Evolutionary conservation across 2,113 vertebrate genomes (phyloP).

Genomic region (Myrmecobius fasciatus): DNA sequence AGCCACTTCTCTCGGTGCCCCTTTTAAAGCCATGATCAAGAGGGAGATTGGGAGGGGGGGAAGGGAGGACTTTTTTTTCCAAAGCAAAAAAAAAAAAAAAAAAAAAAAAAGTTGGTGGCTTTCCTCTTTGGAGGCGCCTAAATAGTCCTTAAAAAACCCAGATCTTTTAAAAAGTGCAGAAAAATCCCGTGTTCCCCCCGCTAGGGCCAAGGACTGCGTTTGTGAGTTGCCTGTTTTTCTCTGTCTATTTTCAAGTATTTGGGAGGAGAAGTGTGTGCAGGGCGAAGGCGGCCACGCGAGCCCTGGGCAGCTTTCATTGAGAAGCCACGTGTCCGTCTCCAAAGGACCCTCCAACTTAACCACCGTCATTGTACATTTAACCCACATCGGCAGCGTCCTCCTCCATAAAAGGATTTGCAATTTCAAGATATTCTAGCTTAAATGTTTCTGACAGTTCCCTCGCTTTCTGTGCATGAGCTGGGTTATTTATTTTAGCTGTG

Average conservation of each 20-base stretch:
- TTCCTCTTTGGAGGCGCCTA: constrained; percentile 84
- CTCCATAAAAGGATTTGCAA: constrained; percentile 99
- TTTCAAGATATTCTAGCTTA: constrained; percentile 99
- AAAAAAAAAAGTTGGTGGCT: constrained; percentile 77
- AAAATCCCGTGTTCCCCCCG: constrained; percentile 82
- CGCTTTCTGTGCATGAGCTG: constrained; percentile 97
- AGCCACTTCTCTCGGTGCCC: constrained; percentile 74
- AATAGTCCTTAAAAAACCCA: constrained; percentile 77
- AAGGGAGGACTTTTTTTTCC: constrained; percentile 69
- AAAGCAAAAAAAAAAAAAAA: constrained; percentile 79
- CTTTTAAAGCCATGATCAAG: constrained; percentile 77
- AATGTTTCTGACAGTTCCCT: constrained; percentile 99
- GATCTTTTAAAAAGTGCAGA: constrained; percentile 84
- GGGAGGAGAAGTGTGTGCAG: constrained; percentile 91
- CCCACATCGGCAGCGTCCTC: constrained; percentile 98
- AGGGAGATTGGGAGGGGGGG: constrained; percentile 57
- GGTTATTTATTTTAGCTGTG: constrained; percentile 99
- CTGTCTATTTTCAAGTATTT: constrained; percentile 88
- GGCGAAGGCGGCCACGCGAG: constrained; percentile 97
- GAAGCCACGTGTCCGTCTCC: constrained; percentile 99
- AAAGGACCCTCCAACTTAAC: constrained; percentile 99
- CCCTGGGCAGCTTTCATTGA: constrained; percentile 95
- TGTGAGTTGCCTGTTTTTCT: constrained; percentile 82
- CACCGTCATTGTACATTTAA: constrained; percentile 99
- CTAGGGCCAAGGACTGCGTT: constrained; percentile 82